Conservation (phyloP, 2,888 invertebrate species). For the Fragum sueziense region DNA sequence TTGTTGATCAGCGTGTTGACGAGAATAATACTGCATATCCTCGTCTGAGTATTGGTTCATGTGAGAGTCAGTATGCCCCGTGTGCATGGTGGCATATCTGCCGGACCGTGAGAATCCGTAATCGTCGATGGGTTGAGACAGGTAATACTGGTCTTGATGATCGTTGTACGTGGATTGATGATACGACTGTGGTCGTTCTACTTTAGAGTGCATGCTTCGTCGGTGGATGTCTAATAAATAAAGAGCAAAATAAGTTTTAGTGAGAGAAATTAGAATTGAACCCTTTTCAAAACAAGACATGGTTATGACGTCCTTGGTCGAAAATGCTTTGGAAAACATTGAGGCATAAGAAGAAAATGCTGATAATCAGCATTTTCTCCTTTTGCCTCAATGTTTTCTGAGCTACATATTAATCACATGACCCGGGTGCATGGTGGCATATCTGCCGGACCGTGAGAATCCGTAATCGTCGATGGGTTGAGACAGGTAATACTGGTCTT, state of each 20-base stretch:
- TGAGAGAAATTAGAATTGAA: too few relatives aligned
- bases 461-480: slow-evolving; percentile 43
- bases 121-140: slow-evolving; percentile 49
- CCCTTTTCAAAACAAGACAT: too few relatives aligned
- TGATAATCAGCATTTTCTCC: too few relatives aligned
- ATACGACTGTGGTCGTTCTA: slow-evolving; percentile 51
- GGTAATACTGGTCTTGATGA: slow-evolving; percentile 46
- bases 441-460: slow-evolving; percentile 40
- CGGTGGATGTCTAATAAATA: slow-evolving; percentile 34
- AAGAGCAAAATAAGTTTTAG: too few relatives aligned
- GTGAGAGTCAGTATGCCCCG: neutral
- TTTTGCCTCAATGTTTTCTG: too few relatives aligned
- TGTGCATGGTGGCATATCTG: slow-evolving; percentile 48
- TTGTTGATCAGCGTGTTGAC: slow-evolving; percentile 32
- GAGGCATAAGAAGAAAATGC: too few relatives aligned
- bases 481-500: slow-evolving; percentile 51
- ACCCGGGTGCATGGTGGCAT: slow-evolving; percentile 47
- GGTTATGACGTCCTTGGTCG: too few relatives aligned
- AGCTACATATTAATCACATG: too few relatives aligned
- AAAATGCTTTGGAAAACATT: too few relatives aligned
- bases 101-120: slow-evolving; percentile 35
- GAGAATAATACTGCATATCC: slow-evolving; percentile 21
- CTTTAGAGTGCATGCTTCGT: slow-evolving; percentile 37
- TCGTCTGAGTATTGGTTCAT: slow-evolving; percentile 21
- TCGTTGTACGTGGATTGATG: slow-evolving; percentile 45